A percentile compares a stretch with the other conserved stretches of the same genome.
phyloP scores from a whole-genome alignment of 2,797 vertebrate genomes.

The Jordanella pulchra region DNA sequence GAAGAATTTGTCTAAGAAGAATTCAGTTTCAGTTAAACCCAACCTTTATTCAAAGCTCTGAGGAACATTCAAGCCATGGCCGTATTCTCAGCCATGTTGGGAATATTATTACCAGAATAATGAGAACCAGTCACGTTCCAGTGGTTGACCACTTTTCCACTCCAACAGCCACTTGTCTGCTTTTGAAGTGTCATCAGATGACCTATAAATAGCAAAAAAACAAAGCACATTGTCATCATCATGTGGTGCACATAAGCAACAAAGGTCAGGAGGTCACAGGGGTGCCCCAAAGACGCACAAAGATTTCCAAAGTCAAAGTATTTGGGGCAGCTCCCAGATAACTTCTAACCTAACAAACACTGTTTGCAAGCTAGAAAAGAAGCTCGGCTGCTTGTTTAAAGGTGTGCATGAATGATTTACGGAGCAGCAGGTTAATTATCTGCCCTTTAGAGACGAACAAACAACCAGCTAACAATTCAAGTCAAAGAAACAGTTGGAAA shows the following conservation, averaged over 20 bases:
- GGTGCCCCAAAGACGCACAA: background rate
- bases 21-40: background rate
- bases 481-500: background rate
- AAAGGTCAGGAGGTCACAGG: background rate
- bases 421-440: background rate
- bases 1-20: too few relatives aligned
- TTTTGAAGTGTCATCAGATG: background rate
- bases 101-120: background rate
- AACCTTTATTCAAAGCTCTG: background rate
- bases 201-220: background rate
- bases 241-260: background rate
- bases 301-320: background rate
- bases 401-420: background rate
- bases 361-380: too few relatives aligned
- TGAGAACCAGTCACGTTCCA: background rate
- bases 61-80: background rate
- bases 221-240: background rate
- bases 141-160: background rate
- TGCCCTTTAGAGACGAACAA: background rate
- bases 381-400: background rate
- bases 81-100: background rate
- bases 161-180: background rate
- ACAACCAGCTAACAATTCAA: background rate
- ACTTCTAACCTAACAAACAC: background rate
- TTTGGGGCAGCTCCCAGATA: background rate